These are phyloP conservation scores for Drymodes brunneopygia DNA, from an alignment of 2,113 vertebrate species.

Conservation along the genomic window DNA sequence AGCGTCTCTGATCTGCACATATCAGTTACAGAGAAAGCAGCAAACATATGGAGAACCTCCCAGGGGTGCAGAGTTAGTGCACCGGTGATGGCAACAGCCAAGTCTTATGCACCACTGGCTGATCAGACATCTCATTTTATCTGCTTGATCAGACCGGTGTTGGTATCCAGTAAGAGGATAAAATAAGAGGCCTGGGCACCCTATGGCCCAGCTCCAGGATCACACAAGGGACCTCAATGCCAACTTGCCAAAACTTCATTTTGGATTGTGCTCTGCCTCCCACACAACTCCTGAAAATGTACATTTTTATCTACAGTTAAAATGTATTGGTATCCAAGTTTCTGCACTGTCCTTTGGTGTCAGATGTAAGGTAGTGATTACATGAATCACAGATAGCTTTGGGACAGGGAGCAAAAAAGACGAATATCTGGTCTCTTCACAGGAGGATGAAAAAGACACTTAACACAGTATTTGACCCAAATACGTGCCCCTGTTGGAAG, in stretches of 20 bases:
- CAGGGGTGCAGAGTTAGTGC: background rate
- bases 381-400: background rate
- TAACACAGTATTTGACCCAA: background rate
- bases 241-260: background rate
- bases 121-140: background rate
- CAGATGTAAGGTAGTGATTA: background rate
- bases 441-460: background rate
- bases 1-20: background rate
- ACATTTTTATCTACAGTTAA: background rate
- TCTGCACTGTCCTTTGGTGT: background rate
- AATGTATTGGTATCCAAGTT: background rate
- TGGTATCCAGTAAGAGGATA: background rate
- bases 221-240: background rate
- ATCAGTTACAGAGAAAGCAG: background rate
- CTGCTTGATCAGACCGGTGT: background rate
- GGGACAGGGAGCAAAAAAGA: background rate
- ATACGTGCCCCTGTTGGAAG: background rate
- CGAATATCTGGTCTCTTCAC: background rate
- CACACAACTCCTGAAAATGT: background rate
- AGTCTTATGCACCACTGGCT: fast-evolving
- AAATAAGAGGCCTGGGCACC: background rate
- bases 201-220: background rate
- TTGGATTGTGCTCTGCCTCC: background rate
- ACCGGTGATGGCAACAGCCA: background rate
- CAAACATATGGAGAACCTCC: background rate